These are phyloP conservation scores for Urocynchramus pylzowi DNA, from an alignment of 2,113 vertebrate genomes.

Conservation along the genomic window DNA sequence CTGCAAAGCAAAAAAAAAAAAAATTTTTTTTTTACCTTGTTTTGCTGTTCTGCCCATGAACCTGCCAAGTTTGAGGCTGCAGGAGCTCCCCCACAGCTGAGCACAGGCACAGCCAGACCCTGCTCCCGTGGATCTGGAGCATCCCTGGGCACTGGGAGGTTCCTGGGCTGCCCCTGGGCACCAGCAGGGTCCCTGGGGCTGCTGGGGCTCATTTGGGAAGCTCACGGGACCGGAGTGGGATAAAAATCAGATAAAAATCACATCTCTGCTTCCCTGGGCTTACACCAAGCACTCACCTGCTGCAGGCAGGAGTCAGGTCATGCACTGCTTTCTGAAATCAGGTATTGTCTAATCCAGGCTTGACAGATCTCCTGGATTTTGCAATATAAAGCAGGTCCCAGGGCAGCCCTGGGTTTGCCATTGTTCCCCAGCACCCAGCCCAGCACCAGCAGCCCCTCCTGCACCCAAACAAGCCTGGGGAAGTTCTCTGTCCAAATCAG, in stretches of 20 bases:
- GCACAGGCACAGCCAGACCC: background rate
- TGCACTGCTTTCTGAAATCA: background rate
- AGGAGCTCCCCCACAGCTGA: background rate
- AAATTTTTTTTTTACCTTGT: background rate
- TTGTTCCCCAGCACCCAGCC: background rate
- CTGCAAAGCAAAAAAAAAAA: background rate
- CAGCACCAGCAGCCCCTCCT: background rate
- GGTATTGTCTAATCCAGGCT: background rate
- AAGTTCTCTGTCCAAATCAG: background rate
- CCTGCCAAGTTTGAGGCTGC: background rate
- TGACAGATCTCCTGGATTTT: background rate
- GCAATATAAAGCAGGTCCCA: background rate
- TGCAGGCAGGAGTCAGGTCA: background rate
- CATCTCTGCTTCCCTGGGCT: background rate
- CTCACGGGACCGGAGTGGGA: fast-evolving
- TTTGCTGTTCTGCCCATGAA: background rate
- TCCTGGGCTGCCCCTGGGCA: background rate
- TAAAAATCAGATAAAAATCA: background rate
- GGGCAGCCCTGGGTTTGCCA: background rate
- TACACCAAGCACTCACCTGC: background rate
- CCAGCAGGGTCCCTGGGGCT: background rate
- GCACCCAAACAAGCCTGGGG: background rate
- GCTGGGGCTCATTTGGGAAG: background rate
- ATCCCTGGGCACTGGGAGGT: background rate
- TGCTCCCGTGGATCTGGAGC: background rate